Percentiles rank a stretch among this genome's conserved stretches.
Evolutionary conservation across 2,797 vertebrate genomes (phyloP).

Genomic region (Pangasius djambal): DNA sequence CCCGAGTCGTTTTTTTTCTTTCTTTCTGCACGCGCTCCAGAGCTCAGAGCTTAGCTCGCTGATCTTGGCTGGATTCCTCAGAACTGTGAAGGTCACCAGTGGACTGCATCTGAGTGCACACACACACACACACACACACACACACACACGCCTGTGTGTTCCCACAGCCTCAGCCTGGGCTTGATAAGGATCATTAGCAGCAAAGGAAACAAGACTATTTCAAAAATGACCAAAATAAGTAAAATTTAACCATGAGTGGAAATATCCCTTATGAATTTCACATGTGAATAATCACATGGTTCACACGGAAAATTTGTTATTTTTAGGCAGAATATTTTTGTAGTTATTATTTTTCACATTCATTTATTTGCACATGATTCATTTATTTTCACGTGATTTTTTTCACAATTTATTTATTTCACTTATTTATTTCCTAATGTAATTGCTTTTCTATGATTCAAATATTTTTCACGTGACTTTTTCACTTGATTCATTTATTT

Average conservation of each 20-base stretch:
- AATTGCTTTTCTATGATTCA: no score
- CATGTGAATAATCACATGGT: background rate
- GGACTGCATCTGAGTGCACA: conserved; percentile 27
- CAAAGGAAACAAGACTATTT: conserved; percentile 57
- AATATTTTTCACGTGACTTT: background rate
- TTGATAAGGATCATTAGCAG: conserved; percentile 72
- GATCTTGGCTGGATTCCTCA: conserved; percentile 50
- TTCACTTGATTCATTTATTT: background rate
- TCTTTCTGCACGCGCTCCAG: conserved; percentile 55
- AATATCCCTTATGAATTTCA: background rate
- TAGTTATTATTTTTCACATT: background rate
- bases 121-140: conserved; percentile 15
- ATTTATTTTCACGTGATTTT: background rate
- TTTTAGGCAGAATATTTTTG: background rate
- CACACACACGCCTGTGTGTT: background rate
- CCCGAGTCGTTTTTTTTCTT: conserved; percentile 47
- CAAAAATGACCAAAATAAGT: background rate
- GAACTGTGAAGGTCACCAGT: conserved; percentile 72
- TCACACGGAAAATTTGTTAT: background rate
- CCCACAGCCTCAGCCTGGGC: conserved; percentile 11
- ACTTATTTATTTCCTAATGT: background rate
- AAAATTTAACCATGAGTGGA: background rate
- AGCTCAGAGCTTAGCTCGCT: conserved; percentile 46
- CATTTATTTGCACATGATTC: background rate
- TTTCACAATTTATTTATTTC: no score